A percentile compares a stretch with the other conserved stretches of the same genome.
These are phyloP conservation scores for Telmatochromis sp. DNA, from an alignment of 2,113 vertebrate species.

Conservation along the genomic window DNA sequence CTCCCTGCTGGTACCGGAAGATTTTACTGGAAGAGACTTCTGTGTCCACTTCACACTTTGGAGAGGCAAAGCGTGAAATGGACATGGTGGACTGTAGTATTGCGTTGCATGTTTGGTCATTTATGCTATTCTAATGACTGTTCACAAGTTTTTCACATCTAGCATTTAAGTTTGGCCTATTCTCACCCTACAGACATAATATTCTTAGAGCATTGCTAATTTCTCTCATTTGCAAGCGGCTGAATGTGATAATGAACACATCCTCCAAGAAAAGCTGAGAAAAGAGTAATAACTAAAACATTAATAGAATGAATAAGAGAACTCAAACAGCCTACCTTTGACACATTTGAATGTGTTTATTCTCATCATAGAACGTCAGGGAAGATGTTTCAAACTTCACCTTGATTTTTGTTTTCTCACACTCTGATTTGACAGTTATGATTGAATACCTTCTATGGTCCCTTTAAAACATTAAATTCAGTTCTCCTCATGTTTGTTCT, in stretches of 20 bases:
- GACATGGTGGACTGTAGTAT: background rate
- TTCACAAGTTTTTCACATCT: background rate
- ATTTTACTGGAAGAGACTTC: background rate
- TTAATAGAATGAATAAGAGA: background rate
- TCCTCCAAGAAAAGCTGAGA: background rate
- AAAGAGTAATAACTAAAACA: background rate
- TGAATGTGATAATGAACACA: background rate
- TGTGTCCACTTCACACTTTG: background rate
- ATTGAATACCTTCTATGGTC: background rate
- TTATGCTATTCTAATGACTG: background rate
- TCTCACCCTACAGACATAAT: background rate
- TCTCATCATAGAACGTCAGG: background rate
- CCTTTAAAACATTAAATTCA: background rate
- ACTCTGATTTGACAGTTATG: background rate
- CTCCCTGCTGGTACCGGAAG: background rate
- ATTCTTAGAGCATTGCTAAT: background rate
- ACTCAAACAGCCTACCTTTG: background rate
- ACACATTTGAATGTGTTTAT: background rate
- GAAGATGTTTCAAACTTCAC: background rate
- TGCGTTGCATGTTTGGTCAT: background rate
- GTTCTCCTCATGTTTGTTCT: background rate
- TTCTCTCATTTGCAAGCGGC: background rate
- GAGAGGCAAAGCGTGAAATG: background rate
- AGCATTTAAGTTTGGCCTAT: background rate
- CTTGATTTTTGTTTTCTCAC: background rate